phyloP scores from a whole-genome alignment of 2,888 invertebrate genomes.

The Theodoxus fluviatilis region DNA sequence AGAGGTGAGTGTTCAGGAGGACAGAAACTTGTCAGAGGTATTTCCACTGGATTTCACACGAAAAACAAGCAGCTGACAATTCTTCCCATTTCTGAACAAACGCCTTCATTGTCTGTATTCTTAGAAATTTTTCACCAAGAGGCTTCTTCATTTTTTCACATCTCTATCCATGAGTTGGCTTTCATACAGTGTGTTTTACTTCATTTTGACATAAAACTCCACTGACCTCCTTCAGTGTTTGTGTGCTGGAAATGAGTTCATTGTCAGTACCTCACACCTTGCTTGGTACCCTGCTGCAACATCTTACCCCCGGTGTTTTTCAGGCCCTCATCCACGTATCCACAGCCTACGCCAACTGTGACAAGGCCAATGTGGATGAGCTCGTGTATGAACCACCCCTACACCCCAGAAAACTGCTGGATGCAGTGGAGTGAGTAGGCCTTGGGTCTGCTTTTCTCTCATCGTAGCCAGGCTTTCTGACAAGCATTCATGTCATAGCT shows the following conservation, averaged over 20 bases:
- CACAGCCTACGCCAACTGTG: slow-evolving; percentile 85
- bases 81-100: neutral
- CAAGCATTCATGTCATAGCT: too few species aligned
- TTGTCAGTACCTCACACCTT: too few species aligned
- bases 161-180: too few species aligned
- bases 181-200: too few species aligned
- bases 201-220: too few species aligned
- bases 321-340: slow-evolving; percentile 76
- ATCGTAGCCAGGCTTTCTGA: too few species aligned
- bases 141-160: neutral
- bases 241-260: too few species aligned
- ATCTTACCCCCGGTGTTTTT: too few species aligned
- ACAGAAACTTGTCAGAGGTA: neutral
- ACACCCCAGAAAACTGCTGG: slow-evolving; percentile 66
- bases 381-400: slow-evolving; percentile 73
- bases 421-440: slow-evolving; percentile 63
- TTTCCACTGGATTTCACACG: too few species aligned
- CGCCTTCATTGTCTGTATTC: neutral
- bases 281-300: too few species aligned
- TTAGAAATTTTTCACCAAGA: neutral
- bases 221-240: too few species aligned
- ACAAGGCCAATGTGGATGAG: slow-evolving; percentile 77
- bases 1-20: slow-evolving; percentile 70
- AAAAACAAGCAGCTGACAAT: neutral
- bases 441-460: too few species aligned